Evolutionary conservation across 30 jellyfish, hydroid and myxozoan genomes (phyloP).

Genomic region (Pseudorhiza aurosa): DNA sequence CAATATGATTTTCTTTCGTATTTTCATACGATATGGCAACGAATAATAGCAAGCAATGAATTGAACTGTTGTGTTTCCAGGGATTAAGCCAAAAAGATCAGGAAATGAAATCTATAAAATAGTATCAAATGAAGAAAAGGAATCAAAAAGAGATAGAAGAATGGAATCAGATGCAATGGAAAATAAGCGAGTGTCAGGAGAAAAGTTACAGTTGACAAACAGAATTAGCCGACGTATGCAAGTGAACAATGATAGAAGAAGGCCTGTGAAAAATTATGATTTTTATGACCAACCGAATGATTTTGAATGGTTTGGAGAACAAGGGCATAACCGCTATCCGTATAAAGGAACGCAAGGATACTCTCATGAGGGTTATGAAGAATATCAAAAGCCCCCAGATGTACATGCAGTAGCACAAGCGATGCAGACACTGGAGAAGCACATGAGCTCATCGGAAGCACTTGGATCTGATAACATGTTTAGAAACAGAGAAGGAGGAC

Average conservation of each 20-base stretch:
- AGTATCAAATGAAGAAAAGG: too few species aligned
- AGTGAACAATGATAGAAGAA: neutral
- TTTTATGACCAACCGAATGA: conserved; percentile 47
- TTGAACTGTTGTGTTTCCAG: too few species aligned
- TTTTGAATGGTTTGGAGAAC: conserved; percentile 34
- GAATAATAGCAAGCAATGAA: too few species aligned
- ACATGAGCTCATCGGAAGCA: conserved; percentile 40
- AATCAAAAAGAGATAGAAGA: too few species aligned
- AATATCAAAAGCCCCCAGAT: conserved; percentile 40
- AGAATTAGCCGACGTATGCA: neutral
- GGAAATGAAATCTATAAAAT: too few species aligned
- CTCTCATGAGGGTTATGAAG: conserved; percentile 39
- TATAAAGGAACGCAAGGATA: neutral
- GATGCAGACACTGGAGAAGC: conserved; percentile 26
- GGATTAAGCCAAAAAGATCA: too few species aligned
- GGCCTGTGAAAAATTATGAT: conserved; percentile 40
- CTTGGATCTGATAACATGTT: conserved; percentile 41
- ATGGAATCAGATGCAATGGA: too few species aligned
- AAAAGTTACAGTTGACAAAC: too few species aligned
- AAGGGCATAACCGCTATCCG: conserved; percentile 36
- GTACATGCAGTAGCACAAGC: conserved; percentile 32
- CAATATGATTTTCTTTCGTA: too few species aligned
- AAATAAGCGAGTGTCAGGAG: too few species aligned
- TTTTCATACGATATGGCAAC: too few species aligned
- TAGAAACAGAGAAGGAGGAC: conserved; percentile 11